Conservation (phyloP, 2,888 invertebrate genomes). For the Stenolophus ochropezus region DNA sequence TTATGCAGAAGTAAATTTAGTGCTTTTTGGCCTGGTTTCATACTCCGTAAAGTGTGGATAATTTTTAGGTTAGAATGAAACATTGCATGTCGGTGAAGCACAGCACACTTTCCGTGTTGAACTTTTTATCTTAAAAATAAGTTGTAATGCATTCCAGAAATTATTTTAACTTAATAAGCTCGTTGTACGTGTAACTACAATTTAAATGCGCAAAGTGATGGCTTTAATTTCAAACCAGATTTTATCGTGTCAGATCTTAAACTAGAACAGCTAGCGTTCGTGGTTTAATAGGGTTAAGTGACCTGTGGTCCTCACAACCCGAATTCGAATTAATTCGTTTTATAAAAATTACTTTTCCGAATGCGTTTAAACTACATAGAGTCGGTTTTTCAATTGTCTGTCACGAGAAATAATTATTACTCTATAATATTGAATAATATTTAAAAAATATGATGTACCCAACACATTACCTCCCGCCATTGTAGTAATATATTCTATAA, state of each 20-base stretch:
- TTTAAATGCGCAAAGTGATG: background rate
- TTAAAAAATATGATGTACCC: too few relatives aligned
- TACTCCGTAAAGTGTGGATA: background rate
- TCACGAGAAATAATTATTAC: too few relatives aligned
- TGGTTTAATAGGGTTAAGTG: too few relatives aligned
- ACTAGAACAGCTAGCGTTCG: too few relatives aligned
- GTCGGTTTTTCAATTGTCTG: too few relatives aligned
- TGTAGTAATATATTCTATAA: too few relatives aligned
- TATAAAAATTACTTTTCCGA: too few relatives aligned
- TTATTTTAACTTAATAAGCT: conserved; percentile 36
- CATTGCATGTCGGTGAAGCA: conserved; percentile 11
- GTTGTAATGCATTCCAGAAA: conserved; percentile 36
- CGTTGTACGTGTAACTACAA: conserved; percentile 3
- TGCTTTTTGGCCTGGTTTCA: background rate
- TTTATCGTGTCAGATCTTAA: background rate
- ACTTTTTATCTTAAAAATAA: conserved; percentile 37
- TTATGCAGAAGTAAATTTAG: background rate
- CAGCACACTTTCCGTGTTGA: conserved; percentile 16
- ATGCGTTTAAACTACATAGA: too few relatives aligned
- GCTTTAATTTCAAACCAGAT: background rate
- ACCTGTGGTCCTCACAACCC: too few relatives aligned
- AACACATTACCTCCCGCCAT: too few relatives aligned
- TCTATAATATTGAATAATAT: too few relatives aligned
- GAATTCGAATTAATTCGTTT: too few relatives aligned
- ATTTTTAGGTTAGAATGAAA: conserved; percentile 25